Percentiles rank a stretch among this genome's conserved stretches.
phyloP scores from a whole-genome alignment of 1,140 invertebrate species.

The Fopius arisanus region DNA sequence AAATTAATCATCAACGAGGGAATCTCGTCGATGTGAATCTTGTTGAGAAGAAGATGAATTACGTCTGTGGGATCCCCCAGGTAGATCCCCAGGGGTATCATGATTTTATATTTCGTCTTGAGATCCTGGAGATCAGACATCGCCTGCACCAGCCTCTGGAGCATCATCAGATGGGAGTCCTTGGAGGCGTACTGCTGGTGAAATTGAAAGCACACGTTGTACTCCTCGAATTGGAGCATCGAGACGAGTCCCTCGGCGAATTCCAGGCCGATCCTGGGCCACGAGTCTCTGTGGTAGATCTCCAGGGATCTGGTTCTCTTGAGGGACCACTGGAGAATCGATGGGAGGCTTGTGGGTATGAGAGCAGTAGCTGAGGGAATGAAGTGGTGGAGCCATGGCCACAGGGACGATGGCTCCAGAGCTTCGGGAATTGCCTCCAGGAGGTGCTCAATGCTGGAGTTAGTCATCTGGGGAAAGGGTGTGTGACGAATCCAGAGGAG shows the following conservation, averaged over 20 bases:
- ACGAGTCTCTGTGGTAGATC: constrained; percentile 39
- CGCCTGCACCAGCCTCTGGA: constrained; percentile 42
- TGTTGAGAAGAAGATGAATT: constrained; percentile 45
- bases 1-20: constrained; percentile 45
- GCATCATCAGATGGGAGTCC: constrained; percentile 38
- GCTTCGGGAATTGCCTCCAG: constrained; percentile 43
- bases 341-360: constrained; percentile 41
- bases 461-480: constrained; percentile 25
- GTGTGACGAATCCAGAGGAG: constrained; percentile 54
- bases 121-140: constrained; percentile 49
- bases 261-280: constrained; percentile 53
- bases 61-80: constrained; percentile 47
- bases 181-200: constrained; percentile 40
- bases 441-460: constrained; percentile 39
- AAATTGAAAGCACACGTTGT: constrained; percentile 33
- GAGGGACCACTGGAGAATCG: constrained; percentile 49
- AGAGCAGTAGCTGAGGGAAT: constrained; percentile 49
- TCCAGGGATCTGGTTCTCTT: constrained; percentile 50
- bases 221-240: constrained; percentile 44
- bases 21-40: constrained; percentile 46
- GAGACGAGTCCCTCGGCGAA: constrained; percentile 46
- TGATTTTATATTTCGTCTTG: constrained; percentile 47
- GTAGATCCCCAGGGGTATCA: constrained; percentile 48
- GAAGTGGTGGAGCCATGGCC: constrained; percentile 55
- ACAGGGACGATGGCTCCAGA: constrained; percentile 32